These are phyloP conservation scores for Moxostoma hubbsi DNA, from an alignment of 2,797 vertebrate genomes.

Conservation along the genomic window DNA sequence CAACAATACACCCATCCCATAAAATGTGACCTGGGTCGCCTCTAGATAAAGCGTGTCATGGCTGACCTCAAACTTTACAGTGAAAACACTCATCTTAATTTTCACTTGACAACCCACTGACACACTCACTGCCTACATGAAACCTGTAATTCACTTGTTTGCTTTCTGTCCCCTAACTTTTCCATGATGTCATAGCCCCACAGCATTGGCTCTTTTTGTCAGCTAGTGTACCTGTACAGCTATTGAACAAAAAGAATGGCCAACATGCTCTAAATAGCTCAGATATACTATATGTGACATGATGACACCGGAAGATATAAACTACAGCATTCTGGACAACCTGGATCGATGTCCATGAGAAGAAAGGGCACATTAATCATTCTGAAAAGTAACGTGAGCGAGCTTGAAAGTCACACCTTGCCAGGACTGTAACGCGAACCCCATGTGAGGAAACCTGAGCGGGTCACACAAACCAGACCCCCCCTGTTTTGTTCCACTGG, in stretches of 20 bases:
- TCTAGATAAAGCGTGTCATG: background rate
- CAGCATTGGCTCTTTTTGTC: conserved; percentile 10
- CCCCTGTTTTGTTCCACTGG: conserved; percentile 47
- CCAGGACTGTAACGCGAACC: conserved; percentile 62
- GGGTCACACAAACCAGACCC: conserved; percentile 47
- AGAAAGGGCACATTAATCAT: conserved; percentile 55
- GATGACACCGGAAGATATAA: conserved; percentile 2
- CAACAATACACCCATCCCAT: background rate
- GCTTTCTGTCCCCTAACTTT: conserved; percentile 34
- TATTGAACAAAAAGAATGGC: conserved; percentile 3
- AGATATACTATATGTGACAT: background rate
- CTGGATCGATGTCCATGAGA: conserved; percentile 44
- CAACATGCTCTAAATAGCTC: conserved; percentile 14
- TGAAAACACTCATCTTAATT: conserved; percentile 20
- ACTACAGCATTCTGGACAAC: conserved; percentile 1
- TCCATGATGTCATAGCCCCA: conserved; percentile 62
- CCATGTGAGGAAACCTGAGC: conserved; percentile 66
- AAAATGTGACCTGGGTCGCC: background rate
- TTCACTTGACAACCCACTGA: background rate
- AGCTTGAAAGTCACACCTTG: conserved; percentile 76
- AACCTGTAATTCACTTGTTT: conserved; percentile 29
- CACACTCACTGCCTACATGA: background rate
- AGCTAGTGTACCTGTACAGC: background rate
- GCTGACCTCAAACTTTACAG: conserved; percentile 3
- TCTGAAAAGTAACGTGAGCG: conserved; percentile 67